Evolutionary conservation across 2,888 invertebrate species (phyloP).

Genomic region (Lepidonotus clava): DNA sequence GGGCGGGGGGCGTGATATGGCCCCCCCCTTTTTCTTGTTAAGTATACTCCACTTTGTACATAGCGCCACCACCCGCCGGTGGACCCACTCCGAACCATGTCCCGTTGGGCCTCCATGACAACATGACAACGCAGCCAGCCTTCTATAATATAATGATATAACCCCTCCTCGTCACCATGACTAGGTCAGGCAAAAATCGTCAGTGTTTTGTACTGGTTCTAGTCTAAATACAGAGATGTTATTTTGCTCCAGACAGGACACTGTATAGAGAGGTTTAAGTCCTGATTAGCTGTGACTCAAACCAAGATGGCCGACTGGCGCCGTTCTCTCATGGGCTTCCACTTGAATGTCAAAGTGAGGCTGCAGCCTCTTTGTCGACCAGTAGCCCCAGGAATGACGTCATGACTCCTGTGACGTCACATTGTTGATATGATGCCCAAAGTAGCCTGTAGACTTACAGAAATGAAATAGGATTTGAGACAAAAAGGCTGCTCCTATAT

Average conservation of each 20-base stretch:
- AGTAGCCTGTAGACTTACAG: not conserved
- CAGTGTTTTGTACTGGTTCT: not conserved
- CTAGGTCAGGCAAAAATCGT: not conserved
- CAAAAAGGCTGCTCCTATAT: not conserved
- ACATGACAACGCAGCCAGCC: not conserved
- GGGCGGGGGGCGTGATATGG: too few species aligned
- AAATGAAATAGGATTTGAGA: not conserved
- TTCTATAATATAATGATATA: too few species aligned
- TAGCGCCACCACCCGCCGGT: too few species aligned
- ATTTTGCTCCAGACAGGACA: not conserved
- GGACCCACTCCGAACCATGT: too few species aligned
- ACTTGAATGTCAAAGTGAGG: constrained; percentile 41
- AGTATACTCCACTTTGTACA: too few species aligned
- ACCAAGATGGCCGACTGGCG: too few species aligned
- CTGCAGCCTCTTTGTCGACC: not conserved
- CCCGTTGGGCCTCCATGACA: not conserved
- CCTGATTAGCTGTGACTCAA: too few species aligned
- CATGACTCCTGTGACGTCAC: not conserved
- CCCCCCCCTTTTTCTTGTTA: too few species aligned
- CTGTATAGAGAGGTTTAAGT: too few species aligned
- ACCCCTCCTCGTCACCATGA: not conserved
- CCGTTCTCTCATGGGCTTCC: constrained; percentile 18
- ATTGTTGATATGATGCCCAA: not conserved
- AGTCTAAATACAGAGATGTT: not conserved
- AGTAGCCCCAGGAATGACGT: constrained; percentile 39